Percentiles rank a stretch among this genome's conserved stretches.
Conservation (phyloP, 2,888 invertebrate genomes). For the Hypselothyrea guttata region DNA sequence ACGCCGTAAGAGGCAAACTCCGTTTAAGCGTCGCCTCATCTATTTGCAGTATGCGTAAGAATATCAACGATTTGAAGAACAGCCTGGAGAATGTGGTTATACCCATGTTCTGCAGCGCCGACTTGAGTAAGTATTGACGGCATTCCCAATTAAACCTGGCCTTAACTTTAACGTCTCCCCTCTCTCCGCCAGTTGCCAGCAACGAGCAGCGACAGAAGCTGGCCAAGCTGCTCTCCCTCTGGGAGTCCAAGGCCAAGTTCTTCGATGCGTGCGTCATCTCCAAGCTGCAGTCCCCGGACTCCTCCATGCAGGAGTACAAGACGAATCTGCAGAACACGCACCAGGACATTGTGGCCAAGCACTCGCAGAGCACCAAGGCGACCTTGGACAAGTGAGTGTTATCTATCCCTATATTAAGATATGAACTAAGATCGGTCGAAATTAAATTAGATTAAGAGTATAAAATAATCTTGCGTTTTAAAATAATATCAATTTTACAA, state of each 20-base stretch:
- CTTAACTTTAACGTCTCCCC: not conserved
- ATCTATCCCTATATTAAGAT: too few relatives aligned
- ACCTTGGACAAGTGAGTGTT: conserved; percentile 90
- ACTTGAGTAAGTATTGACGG: conserved; percentile 85
- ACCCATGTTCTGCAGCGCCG: conserved; percentile 98
- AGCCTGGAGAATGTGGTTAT: conserved; percentile 97
- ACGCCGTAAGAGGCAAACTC: conserved; percentile 9
- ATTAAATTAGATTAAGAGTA: too few relatives aligned
- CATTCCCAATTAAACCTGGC: not conserved
- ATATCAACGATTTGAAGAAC: conserved; percentile 95
- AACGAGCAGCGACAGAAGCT: conserved; percentile 95
- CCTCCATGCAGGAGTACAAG: conserved; percentile 95
- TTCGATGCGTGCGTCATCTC: conserved; percentile 91
- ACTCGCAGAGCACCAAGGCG: conserved; percentile 90
- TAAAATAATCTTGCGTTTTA: too few relatives aligned
- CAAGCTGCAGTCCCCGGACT: conserved; percentile 92
- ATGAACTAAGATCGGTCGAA: too few relatives aligned
- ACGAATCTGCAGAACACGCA: conserved; percentile 91
- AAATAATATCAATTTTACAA: too few relatives aligned
- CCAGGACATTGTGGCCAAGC: conserved; percentile 89
- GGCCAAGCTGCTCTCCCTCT: conserved; percentile 95
- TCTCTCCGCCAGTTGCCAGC: conserved; percentile 86
- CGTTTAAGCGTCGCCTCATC: conserved; percentile 50
- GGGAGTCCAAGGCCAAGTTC: conserved; percentile 98
- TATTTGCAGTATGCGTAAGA: conserved; percentile 94